These are phyloP conservation scores for Platysteira castanea DNA, from an alignment of 2,113 vertebrate genomes.

Conservation along the genomic window DNA sequence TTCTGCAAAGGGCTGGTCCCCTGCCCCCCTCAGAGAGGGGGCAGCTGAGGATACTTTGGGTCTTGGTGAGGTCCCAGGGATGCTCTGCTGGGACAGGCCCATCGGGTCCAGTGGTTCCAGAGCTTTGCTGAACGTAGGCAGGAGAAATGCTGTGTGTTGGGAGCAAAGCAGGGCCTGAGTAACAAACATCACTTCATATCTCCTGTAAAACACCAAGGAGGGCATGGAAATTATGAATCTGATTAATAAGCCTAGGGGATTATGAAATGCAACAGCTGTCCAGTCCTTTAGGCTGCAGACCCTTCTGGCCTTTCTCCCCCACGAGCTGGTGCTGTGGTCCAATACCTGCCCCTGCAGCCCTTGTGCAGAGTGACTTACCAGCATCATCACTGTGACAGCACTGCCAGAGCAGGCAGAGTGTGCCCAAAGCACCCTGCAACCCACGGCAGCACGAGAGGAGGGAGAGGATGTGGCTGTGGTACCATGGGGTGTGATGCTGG, in stretches of 20 bases:
- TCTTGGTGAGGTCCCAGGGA: not conserved
- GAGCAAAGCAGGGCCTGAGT: not conserved
- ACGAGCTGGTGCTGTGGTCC: not conserved
- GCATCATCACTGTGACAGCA: not conserved
- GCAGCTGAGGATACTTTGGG: not conserved
- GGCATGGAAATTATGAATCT: not conserved
- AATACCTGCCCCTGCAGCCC: not conserved
- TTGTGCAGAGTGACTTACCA: rapidly evolving
- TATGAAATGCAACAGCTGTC: not conserved
- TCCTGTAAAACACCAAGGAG: not conserved
- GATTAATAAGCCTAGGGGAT: not conserved
- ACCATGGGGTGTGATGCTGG: rapidly evolving
- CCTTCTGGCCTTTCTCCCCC: not conserved
- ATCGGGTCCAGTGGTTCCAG: rapidly evolving
- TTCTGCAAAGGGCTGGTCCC: not conserved
- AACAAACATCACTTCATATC: not conserved
- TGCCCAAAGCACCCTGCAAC: not conserved
- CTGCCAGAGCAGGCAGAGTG: not conserved
- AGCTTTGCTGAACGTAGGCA: not conserved
- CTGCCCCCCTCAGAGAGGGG: not conserved
- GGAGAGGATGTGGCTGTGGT: not conserved
- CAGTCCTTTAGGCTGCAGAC: not conserved
- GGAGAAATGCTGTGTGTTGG: not conserved
- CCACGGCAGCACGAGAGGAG: rapidly evolving
- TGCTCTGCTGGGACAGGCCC: not conserved